Percentiles rank a stretch among this genome's conserved stretches.
Evolutionary conservation across 2,888 invertebrate species (phyloP).

Genomic region (Tenthredo distinguenda): DNA sequence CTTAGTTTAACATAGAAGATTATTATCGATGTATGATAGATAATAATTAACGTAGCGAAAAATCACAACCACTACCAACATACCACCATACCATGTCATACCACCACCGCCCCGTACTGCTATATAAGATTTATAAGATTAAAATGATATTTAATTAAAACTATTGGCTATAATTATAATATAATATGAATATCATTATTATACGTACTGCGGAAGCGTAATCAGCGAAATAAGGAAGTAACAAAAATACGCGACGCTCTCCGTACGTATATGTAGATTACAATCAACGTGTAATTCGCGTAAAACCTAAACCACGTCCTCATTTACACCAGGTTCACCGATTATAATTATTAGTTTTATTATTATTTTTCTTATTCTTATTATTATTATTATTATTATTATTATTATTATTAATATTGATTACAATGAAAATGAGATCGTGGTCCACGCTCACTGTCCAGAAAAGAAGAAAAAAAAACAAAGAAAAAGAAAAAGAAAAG

Average conservation of each 20-base stretch:
- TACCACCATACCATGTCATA: not conserved
- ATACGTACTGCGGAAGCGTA: not conserved
- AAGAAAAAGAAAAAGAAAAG: constrained; percentile 32
- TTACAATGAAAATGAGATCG: not conserved
- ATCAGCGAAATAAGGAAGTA: not conserved
- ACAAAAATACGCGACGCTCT: not conserved
- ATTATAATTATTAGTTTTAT: not conserved
- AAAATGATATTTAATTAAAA: not conserved
- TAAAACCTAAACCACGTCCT: not conserved
- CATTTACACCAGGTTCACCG: not conserved
- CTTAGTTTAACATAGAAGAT: not conserved
- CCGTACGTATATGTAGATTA: not conserved
- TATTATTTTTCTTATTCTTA: not conserved
- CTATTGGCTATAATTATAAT: not conserved
- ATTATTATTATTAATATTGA: not conserved
- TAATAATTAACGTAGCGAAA: not conserved
- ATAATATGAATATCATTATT: not conserved
- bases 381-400: not conserved
- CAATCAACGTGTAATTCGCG: not conserved
- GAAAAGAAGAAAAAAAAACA: constrained; percentile 20
- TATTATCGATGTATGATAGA: not conserved
- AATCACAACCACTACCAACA: not conserved
- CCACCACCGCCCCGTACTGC: not conserved
- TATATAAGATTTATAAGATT: constrained; percentile 27
- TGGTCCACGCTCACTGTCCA: constrained; percentile 26